A percentile compares a stretch with the other conserved stretches of the same genome.
phyloP scores from a whole-genome alignment of 1,140 invertebrate species.

The Caenorhabditis tropicalis region DNA sequence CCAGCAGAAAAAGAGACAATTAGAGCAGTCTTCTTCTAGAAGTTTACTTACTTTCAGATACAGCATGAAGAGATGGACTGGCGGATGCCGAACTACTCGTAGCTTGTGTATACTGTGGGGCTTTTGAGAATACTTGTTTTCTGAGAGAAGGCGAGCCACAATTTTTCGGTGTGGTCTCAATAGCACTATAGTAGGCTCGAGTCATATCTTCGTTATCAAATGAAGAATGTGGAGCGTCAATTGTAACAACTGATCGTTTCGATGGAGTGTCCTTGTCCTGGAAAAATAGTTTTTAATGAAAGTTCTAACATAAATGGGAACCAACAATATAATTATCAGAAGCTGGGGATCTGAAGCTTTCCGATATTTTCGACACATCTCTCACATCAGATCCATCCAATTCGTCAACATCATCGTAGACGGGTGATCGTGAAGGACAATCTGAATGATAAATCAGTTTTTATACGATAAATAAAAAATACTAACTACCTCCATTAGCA shows the following conservation, averaged over 20 bases:
- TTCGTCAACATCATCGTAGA: not conserved
- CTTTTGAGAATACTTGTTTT: not conserved
- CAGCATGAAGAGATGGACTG: not conserved
- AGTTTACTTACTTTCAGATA: not conserved
- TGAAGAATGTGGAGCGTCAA: not conserved
- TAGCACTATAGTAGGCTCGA: not conserved
- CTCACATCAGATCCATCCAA: not conserved
- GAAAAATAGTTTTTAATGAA: not conserved
- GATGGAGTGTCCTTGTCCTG: conserved; percentile 8
- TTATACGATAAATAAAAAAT: not conserved
- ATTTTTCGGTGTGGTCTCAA: not conserved
- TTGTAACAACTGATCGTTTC: not conserved
- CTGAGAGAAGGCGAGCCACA: not conserved
- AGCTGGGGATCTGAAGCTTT: not conserved
- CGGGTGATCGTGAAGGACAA: not conserved
- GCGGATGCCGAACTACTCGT: not conserved
- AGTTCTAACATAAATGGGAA: not conserved
- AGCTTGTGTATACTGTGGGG: not conserved
- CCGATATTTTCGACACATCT: not conserved
- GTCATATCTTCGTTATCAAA: not conserved
- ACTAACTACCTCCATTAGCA: not conserved
- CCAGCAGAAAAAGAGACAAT: not conserved
- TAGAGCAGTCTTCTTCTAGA: not conserved
- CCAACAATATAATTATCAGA: not conserved
- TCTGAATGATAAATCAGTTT: not conserved